Evolutionary conservation across 2,113 vertebrate species (phyloP).

Genomic region (Aythya baeri): DNA sequence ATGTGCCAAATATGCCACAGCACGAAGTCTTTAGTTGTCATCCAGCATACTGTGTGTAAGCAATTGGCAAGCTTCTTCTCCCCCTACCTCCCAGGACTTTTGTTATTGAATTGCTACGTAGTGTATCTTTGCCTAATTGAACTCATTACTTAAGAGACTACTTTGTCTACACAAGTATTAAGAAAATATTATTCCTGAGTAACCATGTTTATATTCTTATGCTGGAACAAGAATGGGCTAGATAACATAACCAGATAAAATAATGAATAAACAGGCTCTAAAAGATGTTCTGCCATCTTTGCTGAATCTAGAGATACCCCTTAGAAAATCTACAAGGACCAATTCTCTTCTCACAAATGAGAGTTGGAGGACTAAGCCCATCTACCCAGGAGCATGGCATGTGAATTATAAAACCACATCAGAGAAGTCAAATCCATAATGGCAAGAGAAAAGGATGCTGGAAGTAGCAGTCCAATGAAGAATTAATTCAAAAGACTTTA

Average conservation of each 20-base stretch:
- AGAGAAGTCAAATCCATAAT: background rate
- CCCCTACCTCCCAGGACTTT: conserved; percentile 42
- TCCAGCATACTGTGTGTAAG: conserved; percentile 26
- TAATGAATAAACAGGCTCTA: background rate
- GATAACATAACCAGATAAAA: background rate
- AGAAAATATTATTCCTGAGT: conserved; percentile 41
- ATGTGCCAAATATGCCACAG: conserved; percentile 54
- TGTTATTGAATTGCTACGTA: conserved; percentile 48
- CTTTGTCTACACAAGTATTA: conserved; percentile 23
- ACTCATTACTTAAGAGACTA: conserved; percentile 54
- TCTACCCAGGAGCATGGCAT: background rate
- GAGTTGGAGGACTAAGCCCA: background rate
- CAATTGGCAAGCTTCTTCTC: conserved; percentile 30
- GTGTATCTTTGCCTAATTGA: conserved; percentile 62
- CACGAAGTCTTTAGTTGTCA: conserved; percentile 36
- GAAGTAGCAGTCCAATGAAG: background rate
- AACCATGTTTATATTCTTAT: background rate
- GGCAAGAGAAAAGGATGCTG: fast-evolving
- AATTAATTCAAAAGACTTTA: background rate
- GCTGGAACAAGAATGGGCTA: background rate
- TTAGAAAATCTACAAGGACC: background rate
- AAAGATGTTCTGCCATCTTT: background rate
- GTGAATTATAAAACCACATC: background rate
- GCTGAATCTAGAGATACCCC: background rate
- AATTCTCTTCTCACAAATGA: background rate